Percentiles rank a stretch among this genome's conserved stretches.
These are phyloP conservation scores for Cheilosia pagana DNA, from an alignment of 2,888 invertebrate species.

Conservation along the genomic window DNA sequence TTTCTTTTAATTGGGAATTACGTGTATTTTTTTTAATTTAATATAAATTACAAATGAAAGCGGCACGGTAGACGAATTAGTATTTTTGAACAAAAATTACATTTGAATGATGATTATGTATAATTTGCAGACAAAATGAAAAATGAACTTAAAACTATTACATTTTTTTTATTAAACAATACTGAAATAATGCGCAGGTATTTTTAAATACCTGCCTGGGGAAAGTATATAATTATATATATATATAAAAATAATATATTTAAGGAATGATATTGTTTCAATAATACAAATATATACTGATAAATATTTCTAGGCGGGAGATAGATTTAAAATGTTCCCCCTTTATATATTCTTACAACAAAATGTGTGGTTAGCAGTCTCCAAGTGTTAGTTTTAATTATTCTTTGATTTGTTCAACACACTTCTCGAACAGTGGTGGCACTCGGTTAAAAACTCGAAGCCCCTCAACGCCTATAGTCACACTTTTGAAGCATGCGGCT, in stretches of 20 bases:
- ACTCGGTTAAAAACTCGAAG: constrained; percentile 61
- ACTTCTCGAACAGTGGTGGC: constrained; percentile 56
- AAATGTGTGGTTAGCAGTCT: constrained; percentile 64
- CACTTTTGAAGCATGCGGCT: constrained; percentile 83
- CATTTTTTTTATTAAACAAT: constrained; percentile 47
- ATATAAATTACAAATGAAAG: constrained; percentile 68
- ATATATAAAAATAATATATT: constrained; percentile 11
- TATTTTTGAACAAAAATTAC: constrained; percentile 1
- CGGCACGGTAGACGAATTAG: constrained; percentile 21
- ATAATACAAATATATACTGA: constrained; percentile 43
- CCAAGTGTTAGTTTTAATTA: constrained; percentile 64
- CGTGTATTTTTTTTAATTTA: constrained; percentile 48
- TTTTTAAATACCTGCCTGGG: constrained; percentile 20
- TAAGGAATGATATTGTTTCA: constrained; percentile 60
- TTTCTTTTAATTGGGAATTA: constrained; percentile 31
- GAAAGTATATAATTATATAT: background rate
- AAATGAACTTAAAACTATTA: constrained; percentile 25
- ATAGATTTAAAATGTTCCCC: constrained; percentile 55
- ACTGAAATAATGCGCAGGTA: constrained; percentile 56
- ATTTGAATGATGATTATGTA: background rate
- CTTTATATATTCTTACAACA: constrained; percentile 31
- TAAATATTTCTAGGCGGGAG: constrained; percentile 41
- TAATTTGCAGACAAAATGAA: background rate
- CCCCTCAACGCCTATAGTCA: constrained; percentile 82
- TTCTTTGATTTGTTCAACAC: constrained; percentile 70